Evolutionary conservation across 2,888 invertebrate species (phyloP).

Genomic region (Scaeva pyrastri): DNA sequence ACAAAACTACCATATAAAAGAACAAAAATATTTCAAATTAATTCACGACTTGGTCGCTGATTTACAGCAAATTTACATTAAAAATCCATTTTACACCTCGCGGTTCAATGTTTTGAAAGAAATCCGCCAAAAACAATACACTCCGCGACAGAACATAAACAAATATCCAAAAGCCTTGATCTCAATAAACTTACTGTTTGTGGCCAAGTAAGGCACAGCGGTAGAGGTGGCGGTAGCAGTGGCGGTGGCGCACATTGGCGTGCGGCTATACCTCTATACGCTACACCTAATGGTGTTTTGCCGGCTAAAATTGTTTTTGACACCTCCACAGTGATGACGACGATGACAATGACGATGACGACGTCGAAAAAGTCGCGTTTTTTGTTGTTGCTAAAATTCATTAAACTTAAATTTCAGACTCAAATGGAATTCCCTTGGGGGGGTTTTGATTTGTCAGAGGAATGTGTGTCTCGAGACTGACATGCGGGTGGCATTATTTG

Average conservation of each 20-base stretch:
- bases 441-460: constrained; percentile 8
- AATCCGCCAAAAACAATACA: constrained; percentile 35
- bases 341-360: not conserved
- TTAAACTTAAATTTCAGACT: constrained; percentile 11
- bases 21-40: constrained; percentile 14
- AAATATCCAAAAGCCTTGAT: constrained; percentile 62
- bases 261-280: not conserved
- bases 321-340: constrained; percentile 24
- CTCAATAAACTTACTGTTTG: constrained; percentile 43
- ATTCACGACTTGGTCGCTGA: constrained; percentile 31
- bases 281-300: not conserved
- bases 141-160: constrained; percentile 44
- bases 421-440: constrained; percentile 23
- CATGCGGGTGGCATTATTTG: constrained; percentile 27
- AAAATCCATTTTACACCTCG: constrained; percentile 46
- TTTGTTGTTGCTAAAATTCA: constrained; percentile 16
- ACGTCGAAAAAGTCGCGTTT: constrained; percentile 8
- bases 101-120: constrained; percentile 16
- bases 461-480: constrained; percentile 22
- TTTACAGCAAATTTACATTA: constrained; percentile 51
- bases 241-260: not conserved
- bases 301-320: constrained; percentile 36
- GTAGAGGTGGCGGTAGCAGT: not conserved
- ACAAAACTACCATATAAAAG: not conserved
- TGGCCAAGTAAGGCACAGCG: constrained; percentile 24